phyloP scores from a whole-genome alignment of 2,797 vertebrate genomes.

The Pseudocheirus occidentalis region DNA sequence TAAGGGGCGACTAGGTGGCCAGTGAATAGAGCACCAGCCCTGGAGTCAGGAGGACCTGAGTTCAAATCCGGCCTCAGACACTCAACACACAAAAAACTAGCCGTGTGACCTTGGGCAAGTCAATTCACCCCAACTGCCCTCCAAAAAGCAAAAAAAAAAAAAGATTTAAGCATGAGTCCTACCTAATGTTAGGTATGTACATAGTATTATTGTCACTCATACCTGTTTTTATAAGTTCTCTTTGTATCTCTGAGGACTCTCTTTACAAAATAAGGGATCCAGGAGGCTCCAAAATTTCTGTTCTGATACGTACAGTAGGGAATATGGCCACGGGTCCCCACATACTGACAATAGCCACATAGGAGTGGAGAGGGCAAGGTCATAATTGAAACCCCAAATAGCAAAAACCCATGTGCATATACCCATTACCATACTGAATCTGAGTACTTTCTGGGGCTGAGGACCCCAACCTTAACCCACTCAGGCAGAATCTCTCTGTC shows the following conservation, averaged over 20 bases:
- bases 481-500: neutral
- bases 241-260: neutral
- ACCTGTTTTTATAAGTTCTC: neutral
- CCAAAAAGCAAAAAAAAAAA: too few relatives aligned
- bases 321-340: neutral
- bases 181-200: neutral
- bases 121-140: too few relatives aligned
- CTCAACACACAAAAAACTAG: too few relatives aligned
- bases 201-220: neutral
- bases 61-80: too few relatives aligned
- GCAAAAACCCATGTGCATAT: neutral
- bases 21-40: too few relatives aligned
- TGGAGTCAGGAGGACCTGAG: too few relatives aligned
- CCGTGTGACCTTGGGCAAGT: too few relatives aligned
- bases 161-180: neutral
- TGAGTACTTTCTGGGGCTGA: neutral
- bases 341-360: neutral
- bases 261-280: neutral
- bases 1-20: too few relatives aligned
- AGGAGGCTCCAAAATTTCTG: neutral
- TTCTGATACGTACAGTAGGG: neutral
- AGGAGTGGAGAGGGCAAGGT: neutral
- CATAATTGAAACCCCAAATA: neutral
- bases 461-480: neutral
- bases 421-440: neutral